Percentiles rank a stretch among this genome's conserved stretches.
Conservation (phyloP, 2,797 vertebrate genomes). For the Liparis tanakae region DNA sequence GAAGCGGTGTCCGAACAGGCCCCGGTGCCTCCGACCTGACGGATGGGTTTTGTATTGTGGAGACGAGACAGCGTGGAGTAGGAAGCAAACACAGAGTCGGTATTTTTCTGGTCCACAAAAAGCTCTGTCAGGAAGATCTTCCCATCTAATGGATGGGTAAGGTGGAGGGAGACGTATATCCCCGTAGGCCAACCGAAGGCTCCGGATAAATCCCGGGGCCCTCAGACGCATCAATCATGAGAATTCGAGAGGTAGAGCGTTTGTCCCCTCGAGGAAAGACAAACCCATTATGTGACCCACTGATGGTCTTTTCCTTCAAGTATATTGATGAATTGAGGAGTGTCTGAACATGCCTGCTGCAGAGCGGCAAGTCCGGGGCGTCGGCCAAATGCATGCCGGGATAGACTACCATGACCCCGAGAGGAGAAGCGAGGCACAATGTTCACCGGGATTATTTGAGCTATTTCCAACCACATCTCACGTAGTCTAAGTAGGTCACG, state of each 20-base stretch:
- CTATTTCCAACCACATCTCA: constrained; percentile 24
- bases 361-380: constrained; percentile 36
- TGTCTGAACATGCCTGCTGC: constrained; percentile 55
- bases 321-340: constrained; percentile 58
- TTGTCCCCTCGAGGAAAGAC: constrained; percentile 58
- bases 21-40: constrained; percentile 39
- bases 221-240: constrained; percentile 72
- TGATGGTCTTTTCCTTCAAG: constrained; percentile 40
- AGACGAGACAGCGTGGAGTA: constrained; percentile 41
- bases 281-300: constrained; percentile 59
- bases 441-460: constrained; percentile 21
- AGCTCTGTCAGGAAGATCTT: constrained; percentile 54
- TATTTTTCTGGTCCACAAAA: constrained; percentile 36
- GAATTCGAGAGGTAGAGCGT: constrained; percentile 32
- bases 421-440: constrained; percentile 42
- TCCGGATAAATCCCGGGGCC: constrained; percentile 51
- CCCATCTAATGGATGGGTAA: constrained; percentile 55
- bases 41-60: constrained; percentile 50
- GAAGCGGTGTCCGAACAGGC: constrained; percentile 12
- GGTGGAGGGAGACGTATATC: constrained; percentile 58
- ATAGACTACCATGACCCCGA: constrained; percentile 38
- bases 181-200: constrained; percentile 48
- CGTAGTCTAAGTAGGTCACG: constrained; percentile 11
- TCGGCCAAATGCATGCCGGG: constrained; percentile 23
- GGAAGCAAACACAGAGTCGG: constrained; percentile 47